Percentiles rank a stretch among this genome's conserved stretches.
Conservation (phyloP, 2,113 vertebrate species). For the Hemiprocne comata region DNA sequence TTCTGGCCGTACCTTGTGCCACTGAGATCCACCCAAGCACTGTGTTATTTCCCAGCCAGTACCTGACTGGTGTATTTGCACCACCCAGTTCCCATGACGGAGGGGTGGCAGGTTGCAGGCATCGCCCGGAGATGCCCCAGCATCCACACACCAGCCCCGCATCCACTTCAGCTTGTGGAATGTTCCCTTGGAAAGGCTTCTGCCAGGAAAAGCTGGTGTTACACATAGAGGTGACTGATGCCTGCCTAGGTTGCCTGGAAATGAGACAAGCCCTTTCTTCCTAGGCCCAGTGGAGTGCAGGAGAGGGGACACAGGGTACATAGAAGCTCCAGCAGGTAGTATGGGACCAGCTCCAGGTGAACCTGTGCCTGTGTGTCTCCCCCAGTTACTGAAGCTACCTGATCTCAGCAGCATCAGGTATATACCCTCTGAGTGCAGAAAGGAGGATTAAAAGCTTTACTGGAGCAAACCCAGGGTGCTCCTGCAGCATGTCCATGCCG, state of each 20-base stretch:
- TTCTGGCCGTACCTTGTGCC: accelerated
- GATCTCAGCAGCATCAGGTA: background rate
- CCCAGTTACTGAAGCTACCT: background rate
- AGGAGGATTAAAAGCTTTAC: background rate
- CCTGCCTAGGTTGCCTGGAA: background rate
- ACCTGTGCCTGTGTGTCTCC: no score
- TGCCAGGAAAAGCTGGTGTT: background rate
- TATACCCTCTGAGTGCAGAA: background rate
- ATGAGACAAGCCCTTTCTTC: background rate
- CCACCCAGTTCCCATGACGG: background rate
- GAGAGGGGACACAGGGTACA: accelerated
- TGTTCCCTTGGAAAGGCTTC: no score
- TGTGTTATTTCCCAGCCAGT: background rate
- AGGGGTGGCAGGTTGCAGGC: background rate
- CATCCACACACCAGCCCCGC: accelerated
- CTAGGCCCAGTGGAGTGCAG: accelerated
- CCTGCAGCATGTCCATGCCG: background rate
- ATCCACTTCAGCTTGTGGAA: background rate
- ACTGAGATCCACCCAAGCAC: background rate
- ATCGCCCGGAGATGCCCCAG: background rate
- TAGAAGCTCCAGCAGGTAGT: background rate
- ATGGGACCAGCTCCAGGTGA: background rate
- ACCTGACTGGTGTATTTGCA: background rate
- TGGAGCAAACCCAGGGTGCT: background rate
- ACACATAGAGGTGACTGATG: accelerated